These are phyloP conservation scores for Ephydatia muelleri DNA, from an alignment of 37 sponge, comb jelly and placozoan species.

Conservation along the genomic window DNA sequence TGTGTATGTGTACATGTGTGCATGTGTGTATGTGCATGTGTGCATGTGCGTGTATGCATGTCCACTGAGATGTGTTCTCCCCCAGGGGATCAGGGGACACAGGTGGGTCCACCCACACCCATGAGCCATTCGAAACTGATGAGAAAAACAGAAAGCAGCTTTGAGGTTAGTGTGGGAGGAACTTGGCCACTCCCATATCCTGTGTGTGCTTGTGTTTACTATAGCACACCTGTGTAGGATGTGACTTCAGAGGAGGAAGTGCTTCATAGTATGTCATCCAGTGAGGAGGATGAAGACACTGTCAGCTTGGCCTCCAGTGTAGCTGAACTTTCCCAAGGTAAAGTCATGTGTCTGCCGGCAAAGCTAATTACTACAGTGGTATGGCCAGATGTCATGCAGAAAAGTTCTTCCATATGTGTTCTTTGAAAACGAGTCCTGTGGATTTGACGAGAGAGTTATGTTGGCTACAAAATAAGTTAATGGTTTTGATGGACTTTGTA, in stretches of 20 bases:
- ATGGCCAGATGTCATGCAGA: background rate
- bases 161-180: slow-evolving; percentile 8
- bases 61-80: background rate
- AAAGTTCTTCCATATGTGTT: too few relatives aligned
- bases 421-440: too few relatives aligned
- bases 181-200: background rate
- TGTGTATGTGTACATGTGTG: too few relatives aligned
- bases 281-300: slow-evolving; percentile 48
- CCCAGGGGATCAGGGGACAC: background rate
- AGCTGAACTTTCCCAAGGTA: slow-evolving; percentile 51
- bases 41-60: slow-evolving; percentile 6
- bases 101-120: background rate
- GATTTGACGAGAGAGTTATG: too few relatives aligned
- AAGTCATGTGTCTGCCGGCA: background rate
- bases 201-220: background rate
- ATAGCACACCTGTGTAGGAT: slow-evolving; percentile 14
- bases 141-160: slow-evolving; percentile 5
- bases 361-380: background rate
- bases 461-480: too few relatives aligned
- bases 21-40: slow-evolving; percentile 16
- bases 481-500: too few relatives aligned
- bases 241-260: slow-evolving; percentile 25
- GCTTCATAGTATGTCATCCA: slow-evolving; percentile 32
- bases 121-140: background rate
- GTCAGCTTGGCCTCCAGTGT: slow-evolving; percentile 60